phyloP scores from a whole-genome alignment of 2,797 vertebrate species.

The Sebastes nivosus region DNA sequence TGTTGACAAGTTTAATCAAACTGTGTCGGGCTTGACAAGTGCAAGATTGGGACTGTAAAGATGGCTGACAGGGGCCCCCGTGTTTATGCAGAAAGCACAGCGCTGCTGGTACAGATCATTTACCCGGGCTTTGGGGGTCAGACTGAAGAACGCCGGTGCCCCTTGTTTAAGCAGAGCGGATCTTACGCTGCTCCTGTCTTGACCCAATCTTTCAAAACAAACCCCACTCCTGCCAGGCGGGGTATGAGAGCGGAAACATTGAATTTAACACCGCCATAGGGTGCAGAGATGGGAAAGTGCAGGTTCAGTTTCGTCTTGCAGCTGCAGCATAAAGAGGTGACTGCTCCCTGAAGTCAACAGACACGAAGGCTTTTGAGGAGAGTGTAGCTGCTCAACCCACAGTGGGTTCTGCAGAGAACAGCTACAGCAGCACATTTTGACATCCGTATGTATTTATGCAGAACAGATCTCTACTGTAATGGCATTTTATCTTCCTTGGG shows the following conservation, averaged over 20 bases:
- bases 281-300: slow-evolving; percentile 46
- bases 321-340: slow-evolving; percentile 51
- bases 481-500: slow-evolving; percentile 52
- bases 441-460: slow-evolving; percentile 43
- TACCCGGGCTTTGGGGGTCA: slow-evolving; percentile 31
- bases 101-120: slow-evolving; percentile 49
- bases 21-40: slow-evolving; percentile 69
- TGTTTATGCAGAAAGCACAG: slow-evolving; percentile 66
- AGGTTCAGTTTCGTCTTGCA: slow-evolving; percentile 52
- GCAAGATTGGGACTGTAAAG: slow-evolving; percentile 56
- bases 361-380: slow-evolving; percentile 24
- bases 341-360: slow-evolving; percentile 54
- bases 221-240: slow-evolving; percentile 42
- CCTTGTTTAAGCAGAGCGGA: slow-evolving; percentile 55
- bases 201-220: slow-evolving; percentile 66
- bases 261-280: slow-evolving; percentile 59
- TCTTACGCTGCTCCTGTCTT: slow-evolving; percentile 51
- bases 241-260: slow-evolving; percentile 59
- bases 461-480: slow-evolving; percentile 33
- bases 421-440: slow-evolving; percentile 54
- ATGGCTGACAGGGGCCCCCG: slow-evolving; percentile 45
- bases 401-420: slow-evolving; percentile 34
- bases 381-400: slow-evolving; percentile 13
- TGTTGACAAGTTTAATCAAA: slow-evolving; percentile 81
- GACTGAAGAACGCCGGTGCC: slow-evolving; percentile 20